Conservation (phyloP, 2,888 invertebrate species). For the Myopa tessellatipennis region DNA sequence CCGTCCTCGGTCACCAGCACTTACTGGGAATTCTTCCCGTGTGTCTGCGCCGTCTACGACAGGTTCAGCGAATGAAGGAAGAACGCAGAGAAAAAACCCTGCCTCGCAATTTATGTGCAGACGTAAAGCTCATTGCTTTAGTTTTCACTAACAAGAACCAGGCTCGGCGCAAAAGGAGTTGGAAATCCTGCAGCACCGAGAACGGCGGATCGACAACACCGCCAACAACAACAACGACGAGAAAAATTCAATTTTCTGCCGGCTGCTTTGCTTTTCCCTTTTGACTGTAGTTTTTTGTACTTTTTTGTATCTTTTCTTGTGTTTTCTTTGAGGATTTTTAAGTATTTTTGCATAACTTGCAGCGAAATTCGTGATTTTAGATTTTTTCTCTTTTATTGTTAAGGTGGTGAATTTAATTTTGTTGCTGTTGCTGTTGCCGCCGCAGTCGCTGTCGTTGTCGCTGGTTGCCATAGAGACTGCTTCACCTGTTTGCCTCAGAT, state of each 20-base stretch:
- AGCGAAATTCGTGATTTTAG: constrained; percentile 52
- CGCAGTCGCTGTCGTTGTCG: constrained; percentile 25
- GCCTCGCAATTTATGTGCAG: constrained; percentile 54
- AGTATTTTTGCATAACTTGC: constrained; percentile 49
- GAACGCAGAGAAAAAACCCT: not conserved
- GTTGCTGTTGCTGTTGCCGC: constrained; percentile 5
- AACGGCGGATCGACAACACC: not conserved
- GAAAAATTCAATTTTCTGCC: constrained; percentile 38
- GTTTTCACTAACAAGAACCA: constrained; percentile 28
- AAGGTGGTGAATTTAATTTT: constrained; percentile 26
- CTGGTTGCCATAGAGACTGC: constrained; percentile 11
- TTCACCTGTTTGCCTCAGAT: constrained; percentile 65
- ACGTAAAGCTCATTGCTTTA: constrained; percentile 48
- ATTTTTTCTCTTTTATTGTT: constrained; percentile 41
- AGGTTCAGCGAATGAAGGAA: constrained; percentile 43
- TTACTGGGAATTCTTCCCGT: constrained; percentile 15
- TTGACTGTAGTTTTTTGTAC: constrained; percentile 40
- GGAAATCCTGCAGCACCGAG: constrained; percentile 25
- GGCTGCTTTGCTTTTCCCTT: constrained; percentile 36
- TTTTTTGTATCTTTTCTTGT: constrained; percentile 18
- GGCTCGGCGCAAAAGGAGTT: constrained; percentile 8
- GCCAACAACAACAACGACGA: constrained; percentile 41
- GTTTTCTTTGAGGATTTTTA: constrained; percentile 17
- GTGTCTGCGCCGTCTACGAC: constrained; percentile 42
- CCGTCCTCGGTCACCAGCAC: not conserved